Percentiles rank a stretch among this genome's conserved stretches.
Conservation (phyloP, 2,888 invertebrate species). For the Agrenia bidenticulata region DNA sequence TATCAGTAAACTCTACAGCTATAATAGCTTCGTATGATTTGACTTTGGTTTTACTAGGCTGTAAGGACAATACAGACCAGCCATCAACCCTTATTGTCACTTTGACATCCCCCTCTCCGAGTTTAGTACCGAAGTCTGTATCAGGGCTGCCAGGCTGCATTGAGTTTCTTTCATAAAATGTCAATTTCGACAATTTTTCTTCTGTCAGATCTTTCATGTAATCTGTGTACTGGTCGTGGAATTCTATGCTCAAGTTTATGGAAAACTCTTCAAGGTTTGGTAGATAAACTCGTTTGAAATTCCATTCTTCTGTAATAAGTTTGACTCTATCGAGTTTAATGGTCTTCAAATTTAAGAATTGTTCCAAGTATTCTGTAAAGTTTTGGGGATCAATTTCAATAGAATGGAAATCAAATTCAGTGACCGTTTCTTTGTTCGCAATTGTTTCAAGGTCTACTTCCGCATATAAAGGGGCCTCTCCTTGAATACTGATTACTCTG, state of each 20-base stretch:
- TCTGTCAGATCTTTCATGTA: slow-evolving; percentile 18
- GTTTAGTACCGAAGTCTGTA: neutral
- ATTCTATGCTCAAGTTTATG: slow-evolving; percentile 15
- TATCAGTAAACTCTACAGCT: slow-evolving; percentile 11
- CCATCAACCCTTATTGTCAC: slow-evolving; percentile 19
- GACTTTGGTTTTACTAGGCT: neutral
- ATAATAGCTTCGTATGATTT: neutral
- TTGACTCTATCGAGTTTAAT: slow-evolving; percentile 8
- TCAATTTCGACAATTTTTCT: neutral
- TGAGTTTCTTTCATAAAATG: slow-evolving; percentile 19
- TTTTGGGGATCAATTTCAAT: slow-evolving; percentile 13
- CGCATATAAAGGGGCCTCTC: neutral
- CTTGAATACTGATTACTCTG: neutral
- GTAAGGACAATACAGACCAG: slow-evolving; percentile 14
- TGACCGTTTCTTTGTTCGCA: neutral
- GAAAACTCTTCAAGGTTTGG: slow-evolving; percentile 9
- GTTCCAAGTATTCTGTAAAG: slow-evolving; percentile 13
- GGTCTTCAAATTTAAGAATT: slow-evolving; percentile 1
- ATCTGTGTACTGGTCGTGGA: slow-evolving; percentile 27
- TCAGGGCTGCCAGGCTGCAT: neutral
- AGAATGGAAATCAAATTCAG: slow-evolving; percentile 8
- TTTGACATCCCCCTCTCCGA: neutral
- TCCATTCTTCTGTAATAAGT: slow-evolving; percentile 1
- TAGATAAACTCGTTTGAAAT: slow-evolving; percentile 11
- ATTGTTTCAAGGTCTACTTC: neutral